Evolutionary conservation across 2,113 vertebrate genomes (phyloP).

Genomic region (Rousettus leschenaultii): DNA sequence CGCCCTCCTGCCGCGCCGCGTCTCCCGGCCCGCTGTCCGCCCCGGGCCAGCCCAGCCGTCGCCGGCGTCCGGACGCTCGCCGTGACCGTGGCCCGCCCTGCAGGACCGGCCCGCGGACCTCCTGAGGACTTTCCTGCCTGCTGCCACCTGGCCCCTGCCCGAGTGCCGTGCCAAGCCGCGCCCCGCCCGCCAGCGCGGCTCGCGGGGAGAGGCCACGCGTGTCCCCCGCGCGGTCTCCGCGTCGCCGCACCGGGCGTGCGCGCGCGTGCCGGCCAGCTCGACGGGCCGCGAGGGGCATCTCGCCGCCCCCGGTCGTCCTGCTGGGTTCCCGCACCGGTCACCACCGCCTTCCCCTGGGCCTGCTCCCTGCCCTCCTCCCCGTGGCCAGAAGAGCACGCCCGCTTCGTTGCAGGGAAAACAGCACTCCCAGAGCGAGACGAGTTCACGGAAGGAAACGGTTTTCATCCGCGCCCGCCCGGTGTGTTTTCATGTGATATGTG

Average conservation of each 20-base stretch:
- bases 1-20: no score
- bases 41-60: conserved; percentile 55
- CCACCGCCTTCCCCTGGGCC: neutral
- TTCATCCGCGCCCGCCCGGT: neutral
- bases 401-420: neutral
- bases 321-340: conserved; percentile 9
- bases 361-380: neutral
- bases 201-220: conserved; percentile 18
- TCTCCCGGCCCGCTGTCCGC: neutral
- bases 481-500: neutral
- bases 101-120: conserved; percentile 47
- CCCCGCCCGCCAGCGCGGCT: conserved; percentile 47
- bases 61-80: neutral
- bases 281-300: neutral
- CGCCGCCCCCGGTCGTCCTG: neutral
- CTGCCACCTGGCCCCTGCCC: conserved; percentile 22
- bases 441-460: neutral
- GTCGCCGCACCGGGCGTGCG: neutral
- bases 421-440: neutral
- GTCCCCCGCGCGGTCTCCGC: neutral
- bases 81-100: conserved; percentile 19
- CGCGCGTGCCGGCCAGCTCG: neutral
- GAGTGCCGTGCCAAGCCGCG: conserved; percentile 23
- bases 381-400: neutral
- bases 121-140: conserved; percentile 48